Evolutionary conservation across 2,113 vertebrate species (phyloP).

Genomic region (Lepus timidus): DNA sequence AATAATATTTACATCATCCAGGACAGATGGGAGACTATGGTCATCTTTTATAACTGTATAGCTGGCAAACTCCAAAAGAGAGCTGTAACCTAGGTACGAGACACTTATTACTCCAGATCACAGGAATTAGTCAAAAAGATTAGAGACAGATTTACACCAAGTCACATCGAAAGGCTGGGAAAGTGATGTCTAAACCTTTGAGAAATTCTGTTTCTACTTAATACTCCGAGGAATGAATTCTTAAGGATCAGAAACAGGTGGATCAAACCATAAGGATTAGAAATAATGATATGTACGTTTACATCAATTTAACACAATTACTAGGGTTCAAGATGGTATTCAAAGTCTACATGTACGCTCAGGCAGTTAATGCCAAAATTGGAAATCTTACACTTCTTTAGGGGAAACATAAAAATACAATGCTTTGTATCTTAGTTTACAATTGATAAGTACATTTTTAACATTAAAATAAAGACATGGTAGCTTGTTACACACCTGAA

Average conservation of each 20-base stretch:
- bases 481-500: constrained; percentile 35
- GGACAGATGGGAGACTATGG: background rate
- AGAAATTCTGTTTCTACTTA: constrained; percentile 54
- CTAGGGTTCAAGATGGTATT: constrained; percentile 26
- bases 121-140: constrained; percentile 57
- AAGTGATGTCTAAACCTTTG: constrained; percentile 7
- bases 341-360: constrained; percentile 41
- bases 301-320: background rate
- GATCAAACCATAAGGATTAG: background rate
- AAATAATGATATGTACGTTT: constrained; percentile 46
- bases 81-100: constrained; percentile 52
- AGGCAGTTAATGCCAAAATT: background rate
- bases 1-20: constrained; percentile 41
- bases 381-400: constrained; percentile 55
- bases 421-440: constrained; percentile 54
- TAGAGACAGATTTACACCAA: constrained; percentile 24
- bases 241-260: constrained; percentile 3
- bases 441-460: constrained; percentile 53
- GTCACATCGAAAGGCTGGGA: constrained; percentile 61
- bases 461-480: constrained; percentile 39
- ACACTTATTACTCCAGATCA: constrained; percentile 56
- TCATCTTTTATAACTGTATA: constrained; percentile 47
- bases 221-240: constrained; percentile 20
- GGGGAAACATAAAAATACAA: constrained; percentile 50
- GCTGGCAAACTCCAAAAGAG: constrained; percentile 22